Conservation (phyloP, 53 echinoderm and acorn worm genomes). For the Hippasteria phrygiana region DNA sequence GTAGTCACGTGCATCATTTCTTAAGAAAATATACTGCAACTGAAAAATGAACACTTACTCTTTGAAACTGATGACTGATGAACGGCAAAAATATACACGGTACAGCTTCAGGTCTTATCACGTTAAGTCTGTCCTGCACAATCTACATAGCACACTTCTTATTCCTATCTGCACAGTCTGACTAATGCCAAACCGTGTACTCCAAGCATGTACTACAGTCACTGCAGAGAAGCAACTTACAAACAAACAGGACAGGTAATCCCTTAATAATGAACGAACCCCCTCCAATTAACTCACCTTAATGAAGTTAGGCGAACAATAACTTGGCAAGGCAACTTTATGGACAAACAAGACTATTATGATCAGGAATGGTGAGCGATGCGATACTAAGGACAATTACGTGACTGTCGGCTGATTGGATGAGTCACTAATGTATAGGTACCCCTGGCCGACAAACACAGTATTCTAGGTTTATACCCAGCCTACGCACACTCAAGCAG, state of each 20-base stretch:
- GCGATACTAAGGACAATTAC: background rate
- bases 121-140: background rate
- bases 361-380: background rate
- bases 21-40: background rate
- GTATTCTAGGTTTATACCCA: background rate
- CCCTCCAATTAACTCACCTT: background rate
- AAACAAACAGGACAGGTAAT: background rate
- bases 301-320: background rate
- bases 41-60: background rate
- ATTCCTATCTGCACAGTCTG: background rate
- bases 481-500: background rate
- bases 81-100: background rate
- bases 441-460: background rate
- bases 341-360: background rate
- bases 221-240: background rate
- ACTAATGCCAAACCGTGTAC: background rate
- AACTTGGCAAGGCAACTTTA: background rate
- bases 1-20: too few relatives aligned
- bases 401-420: background rate
- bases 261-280: background rate
- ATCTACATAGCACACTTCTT: too few relatives aligned
- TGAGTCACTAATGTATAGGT: constrained; percentile 10
- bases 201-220: background rate
- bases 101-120: background rate
- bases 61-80: background rate